Evolutionary conservation across 2,113 vertebrate species (phyloP), one percentile per base, ranked within the genome.

Genomic region (pig (Sus scrofa)): DNA sequence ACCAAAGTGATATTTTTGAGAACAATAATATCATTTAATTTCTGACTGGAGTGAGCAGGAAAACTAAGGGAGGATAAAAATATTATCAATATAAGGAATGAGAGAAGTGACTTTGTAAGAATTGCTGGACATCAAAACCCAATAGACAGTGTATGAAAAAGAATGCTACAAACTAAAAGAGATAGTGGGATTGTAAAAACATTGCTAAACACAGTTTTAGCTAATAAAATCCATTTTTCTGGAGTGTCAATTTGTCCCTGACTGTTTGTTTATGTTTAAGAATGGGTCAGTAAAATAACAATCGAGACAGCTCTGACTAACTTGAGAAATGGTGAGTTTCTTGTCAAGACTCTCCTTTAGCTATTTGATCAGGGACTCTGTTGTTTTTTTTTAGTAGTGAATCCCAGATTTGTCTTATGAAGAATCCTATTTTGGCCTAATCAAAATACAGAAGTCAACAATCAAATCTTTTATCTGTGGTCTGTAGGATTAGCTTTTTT

Each of bases 201-300:
- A 94, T 14, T 83, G 27, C 4, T 83, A 52, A 92, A 73, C 6
- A 74, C 12, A 65, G 19, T 86, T 88, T 85, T 52, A 74, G 24
- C 32, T 83, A 62, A 65, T 75, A 84, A 70, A 95, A 70, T 77
- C 26, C 12, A 44, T 73, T 95, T 70, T 34, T 8, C n/a, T 96
- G 26, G 84, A 75, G 73, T 89, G n/a, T 78, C 60, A 91, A 34
- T 3, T 94, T 0, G 6, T 30, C 34, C 3, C 34, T 85, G 18
- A 56, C 3, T 14, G 50, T 73, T 32, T 95, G 26, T 30, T 85
- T 22, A 67, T 75, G 56, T 39, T 70, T 65, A 86, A 95, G 30
- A 74, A 13, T 16, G 84, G 20, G 9, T 85, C 13, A 92, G 10
- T 73, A 84, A 96, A 92, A 78, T 52, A 54, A 14, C 71, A 68